These are phyloP conservation scores for Semnornis frantzii DNA, from an alignment of 2,113 vertebrate species.

Conservation along the genomic window DNA sequence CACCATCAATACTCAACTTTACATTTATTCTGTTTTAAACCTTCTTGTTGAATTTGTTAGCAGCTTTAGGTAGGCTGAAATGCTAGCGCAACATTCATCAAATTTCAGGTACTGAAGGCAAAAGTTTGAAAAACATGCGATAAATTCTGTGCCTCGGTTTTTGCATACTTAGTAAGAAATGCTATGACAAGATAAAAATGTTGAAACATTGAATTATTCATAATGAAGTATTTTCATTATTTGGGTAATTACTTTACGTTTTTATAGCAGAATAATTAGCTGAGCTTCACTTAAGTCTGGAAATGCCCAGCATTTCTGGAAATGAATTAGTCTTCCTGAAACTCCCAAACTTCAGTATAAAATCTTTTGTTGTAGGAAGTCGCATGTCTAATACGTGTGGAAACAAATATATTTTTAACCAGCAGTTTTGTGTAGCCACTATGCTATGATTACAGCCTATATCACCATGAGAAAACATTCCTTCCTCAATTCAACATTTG, in stretches of 20 bases:
- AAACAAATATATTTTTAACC: background rate
- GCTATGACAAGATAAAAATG: background rate
- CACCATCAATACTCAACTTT: background rate
- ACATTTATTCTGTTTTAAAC: background rate
- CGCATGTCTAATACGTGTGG: background rate
- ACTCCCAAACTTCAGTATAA: background rate
- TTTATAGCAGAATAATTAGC: background rate
- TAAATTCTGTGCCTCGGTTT: background rate
- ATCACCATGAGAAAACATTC: background rate
- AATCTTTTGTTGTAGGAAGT: background rate
- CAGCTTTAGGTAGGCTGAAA: background rate
- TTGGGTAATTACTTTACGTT: background rate
- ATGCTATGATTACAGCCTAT: background rate
- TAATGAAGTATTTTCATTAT: background rate
- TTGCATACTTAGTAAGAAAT: background rate
- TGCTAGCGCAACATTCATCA: background rate
- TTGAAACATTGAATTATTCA: background rate
- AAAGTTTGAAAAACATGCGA: background rate
- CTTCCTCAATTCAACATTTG: background rate
- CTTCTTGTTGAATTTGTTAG: background rate
- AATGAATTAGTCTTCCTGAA: background rate
- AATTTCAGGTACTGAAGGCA: background rate
- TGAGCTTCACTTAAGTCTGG: background rate
- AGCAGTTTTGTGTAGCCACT: background rate
- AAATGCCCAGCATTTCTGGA: background rate